Percentiles rank a stretch among this genome's conserved stretches.
phyloP scores from a whole-genome alignment of 2,888 invertebrate species.

The Corbicula japonica region DNA sequence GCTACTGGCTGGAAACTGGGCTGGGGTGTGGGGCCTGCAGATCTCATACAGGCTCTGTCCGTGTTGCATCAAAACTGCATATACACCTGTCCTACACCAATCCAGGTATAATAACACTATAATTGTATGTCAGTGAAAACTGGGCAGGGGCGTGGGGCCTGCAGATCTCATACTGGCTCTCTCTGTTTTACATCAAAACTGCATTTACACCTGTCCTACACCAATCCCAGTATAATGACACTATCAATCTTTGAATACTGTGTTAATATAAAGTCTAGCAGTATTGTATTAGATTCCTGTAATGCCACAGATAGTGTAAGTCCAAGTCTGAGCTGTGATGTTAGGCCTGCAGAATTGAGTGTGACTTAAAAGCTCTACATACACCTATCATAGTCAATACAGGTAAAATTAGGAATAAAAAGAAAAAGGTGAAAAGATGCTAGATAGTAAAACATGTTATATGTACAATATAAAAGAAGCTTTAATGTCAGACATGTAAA shows the following conservation, averaged over 20 bases:
- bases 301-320: too few relatives aligned
- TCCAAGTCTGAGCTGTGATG: conserved; percentile 95
- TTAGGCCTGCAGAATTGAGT: conserved; percentile 93
- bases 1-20: conserved; percentile 95
- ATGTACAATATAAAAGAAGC: too few relatives aligned
- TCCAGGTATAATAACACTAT: too few relatives aligned
- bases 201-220: conserved; percentile 96
- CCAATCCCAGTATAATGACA: conserved; percentile 92
- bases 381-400: conserved; percentile 96
- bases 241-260: too few relatives aligned
- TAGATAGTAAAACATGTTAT: too few relatives aligned
- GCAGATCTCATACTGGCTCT: conserved; percentile 92
- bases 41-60: conserved; percentile 92
- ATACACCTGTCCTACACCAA: conserved; percentile 95
- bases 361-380: conserved; percentile 97
- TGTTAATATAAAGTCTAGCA: too few relatives aligned
- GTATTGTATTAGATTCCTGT: too few relatives aligned
- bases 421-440: too few relatives aligned
- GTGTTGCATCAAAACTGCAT: conserved; percentile 97
- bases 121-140: too few relatives aligned
- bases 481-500: too few relatives aligned
- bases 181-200: conserved; percentile 96
- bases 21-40: conserved; percentile 97
- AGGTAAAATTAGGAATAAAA: too few relatives aligned
- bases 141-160: conserved; percentile 98